These are phyloP conservation scores for Pyrocephalus nanus DNA, from an alignment of 2,797 vertebrate genomes.

Conservation along the genomic window DNA sequence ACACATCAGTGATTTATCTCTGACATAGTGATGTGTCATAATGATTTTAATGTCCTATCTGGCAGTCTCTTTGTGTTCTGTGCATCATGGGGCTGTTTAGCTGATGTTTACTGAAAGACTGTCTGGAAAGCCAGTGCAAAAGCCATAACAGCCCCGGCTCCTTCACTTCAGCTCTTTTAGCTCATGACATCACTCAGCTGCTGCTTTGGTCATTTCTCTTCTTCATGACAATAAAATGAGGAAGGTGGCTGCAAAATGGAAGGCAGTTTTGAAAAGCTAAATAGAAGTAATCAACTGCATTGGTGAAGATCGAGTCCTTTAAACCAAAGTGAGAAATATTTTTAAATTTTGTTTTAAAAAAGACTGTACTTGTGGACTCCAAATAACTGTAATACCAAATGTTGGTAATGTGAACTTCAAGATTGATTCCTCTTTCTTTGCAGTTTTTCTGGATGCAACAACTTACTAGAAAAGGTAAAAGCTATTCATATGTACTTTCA, in stretches of 20 bases:
- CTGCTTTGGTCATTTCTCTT: neutral
- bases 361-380: neutral
- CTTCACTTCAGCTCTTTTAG: neutral
- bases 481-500: neutral
- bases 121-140: neutral
- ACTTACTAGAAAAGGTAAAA: constrained; percentile 89
- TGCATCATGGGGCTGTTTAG: neutral
- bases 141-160: neutral
- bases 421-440: constrained; percentile 54
- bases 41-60: neutral
- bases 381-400: neutral
- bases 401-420: constrained; percentile 31
- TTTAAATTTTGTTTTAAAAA: neutral
- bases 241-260: neutral
- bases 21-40: neutral
- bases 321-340: neutral
- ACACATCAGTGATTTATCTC: neutral
- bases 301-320: neutral
- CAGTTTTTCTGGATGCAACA: constrained; percentile 98
- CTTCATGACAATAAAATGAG: neutral
- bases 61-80: neutral
- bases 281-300: neutral
- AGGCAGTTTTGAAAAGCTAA: neutral
- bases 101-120: neutral
- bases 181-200: neutral